phyloP scores from a whole-genome alignment of 23 tunicate species.

The Trididemnum nubilum region DNA sequence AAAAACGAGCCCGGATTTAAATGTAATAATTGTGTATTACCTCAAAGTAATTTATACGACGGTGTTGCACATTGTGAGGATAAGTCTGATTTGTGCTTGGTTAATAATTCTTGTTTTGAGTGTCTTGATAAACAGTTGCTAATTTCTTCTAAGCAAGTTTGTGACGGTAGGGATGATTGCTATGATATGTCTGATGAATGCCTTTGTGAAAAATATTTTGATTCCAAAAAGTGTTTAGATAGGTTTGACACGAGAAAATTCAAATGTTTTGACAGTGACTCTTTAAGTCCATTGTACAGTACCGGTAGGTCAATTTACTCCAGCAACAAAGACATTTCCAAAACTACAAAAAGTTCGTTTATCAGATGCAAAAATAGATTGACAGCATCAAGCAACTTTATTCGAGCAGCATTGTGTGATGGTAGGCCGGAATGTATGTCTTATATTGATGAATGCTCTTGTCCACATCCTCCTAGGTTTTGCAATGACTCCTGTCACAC shows the following conservation, averaged over 20 bases:
- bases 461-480: conserved; percentile 21
- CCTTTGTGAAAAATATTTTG: conserved; percentile 16
- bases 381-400: too few relatives aligned
- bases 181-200: conserved; percentile 61
- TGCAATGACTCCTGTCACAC: conserved; percentile 31
- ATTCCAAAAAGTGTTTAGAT: neutral
- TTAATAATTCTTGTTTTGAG: neutral
- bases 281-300: too few relatives aligned
- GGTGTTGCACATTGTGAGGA: conserved; percentile 29
- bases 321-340: too few relatives aligned
- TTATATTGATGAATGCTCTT: conserved; percentile 26
- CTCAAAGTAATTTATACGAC: conserved; percentile 34
- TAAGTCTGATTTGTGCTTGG: conserved; percentile 27
- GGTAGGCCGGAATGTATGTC: conserved; percentile 37
- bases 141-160: conserved; percentile 43
- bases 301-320: too few relatives aligned
- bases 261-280: too few relatives aligned
- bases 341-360: too few relatives aligned
- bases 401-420: conserved; percentile 20
- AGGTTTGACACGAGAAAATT: too few relatives aligned
- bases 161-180: conserved; percentile 57
- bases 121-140: conserved; percentile 11
- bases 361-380: too few relatives aligned
- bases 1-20: conserved; percentile 17
- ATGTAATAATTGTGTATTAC: conserved; percentile 20